These are phyloP conservation scores for Neomonachus schauinslandi DNA, from an alignment of 2,113 vertebrate species.

Conservation along the genomic window DNA sequence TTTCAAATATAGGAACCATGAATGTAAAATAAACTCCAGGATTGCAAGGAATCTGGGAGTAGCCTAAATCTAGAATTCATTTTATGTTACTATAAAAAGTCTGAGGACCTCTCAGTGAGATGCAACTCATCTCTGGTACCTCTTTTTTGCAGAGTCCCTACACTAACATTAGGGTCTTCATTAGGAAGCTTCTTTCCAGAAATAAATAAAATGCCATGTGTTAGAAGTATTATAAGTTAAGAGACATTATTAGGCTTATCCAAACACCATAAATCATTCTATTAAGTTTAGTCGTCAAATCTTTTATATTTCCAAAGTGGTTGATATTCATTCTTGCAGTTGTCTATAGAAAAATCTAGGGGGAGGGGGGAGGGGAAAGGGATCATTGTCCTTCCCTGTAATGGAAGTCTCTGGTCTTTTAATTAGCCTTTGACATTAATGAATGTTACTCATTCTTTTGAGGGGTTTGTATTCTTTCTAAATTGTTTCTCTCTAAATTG, in stretches of 20 bases:
- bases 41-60: background rate
- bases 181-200: slow-evolving; percentile 15
- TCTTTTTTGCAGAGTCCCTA: background rate
- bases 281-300: background rate
- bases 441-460: background rate
- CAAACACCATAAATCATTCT: background rate
- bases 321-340: slow-evolving; percentile 17
- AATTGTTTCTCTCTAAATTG: slow-evolving; percentile 15
- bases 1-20: slow-evolving; percentile 42
- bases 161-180: background rate
- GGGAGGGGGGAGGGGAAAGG: background rate
- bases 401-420: slow-evolving; percentile 15
- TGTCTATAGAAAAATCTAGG: background rate
- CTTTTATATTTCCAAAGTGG: background rate
- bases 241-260: background rate
- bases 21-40: slow-evolving; percentile 1
- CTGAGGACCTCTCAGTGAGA: background rate
- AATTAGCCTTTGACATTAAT: background rate
- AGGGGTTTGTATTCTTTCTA: background rate
- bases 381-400: background rate
- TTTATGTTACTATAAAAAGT: background rate
- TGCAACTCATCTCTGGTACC: background rate
- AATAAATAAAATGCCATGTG: background rate
- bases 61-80: background rate
- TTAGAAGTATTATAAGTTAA: background rate